A percentile compares a stretch with the other conserved stretches of the same genome.
Evolutionary conservation across 2,113 vertebrate species (phyloP).

Genomic region (Ahaetulla prasina): DNA sequence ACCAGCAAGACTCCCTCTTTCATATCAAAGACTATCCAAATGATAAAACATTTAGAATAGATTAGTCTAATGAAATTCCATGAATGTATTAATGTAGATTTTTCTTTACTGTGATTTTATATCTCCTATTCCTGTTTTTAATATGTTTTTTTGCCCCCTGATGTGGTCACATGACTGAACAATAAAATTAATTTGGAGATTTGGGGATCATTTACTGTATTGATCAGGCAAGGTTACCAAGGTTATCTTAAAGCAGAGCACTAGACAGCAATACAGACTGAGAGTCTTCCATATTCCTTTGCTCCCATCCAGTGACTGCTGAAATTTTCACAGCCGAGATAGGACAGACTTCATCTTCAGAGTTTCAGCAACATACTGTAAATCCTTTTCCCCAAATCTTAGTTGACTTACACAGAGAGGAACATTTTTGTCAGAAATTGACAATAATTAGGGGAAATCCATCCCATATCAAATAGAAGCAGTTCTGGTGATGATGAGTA

Average conservation of each 20-base stretch:
- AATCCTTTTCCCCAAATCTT: background rate
- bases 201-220: background rate
- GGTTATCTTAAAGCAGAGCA: background rate
- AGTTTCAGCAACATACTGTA: background rate
- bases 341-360: background rate
- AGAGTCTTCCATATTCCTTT: background rate
- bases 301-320: background rate
- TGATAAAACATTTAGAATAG: background rate
- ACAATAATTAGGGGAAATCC: background rate
- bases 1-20: background rate
- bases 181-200: background rate
- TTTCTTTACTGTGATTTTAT: background rate
- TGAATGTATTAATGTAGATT: background rate
- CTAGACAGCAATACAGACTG: background rate
- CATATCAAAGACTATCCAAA: background rate
- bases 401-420: background rate
- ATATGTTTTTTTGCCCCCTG: background rate
- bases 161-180: background rate
- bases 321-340: background rate
- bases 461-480: background rate
- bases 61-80: background rate
- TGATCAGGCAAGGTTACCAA: background rate
- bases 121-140: background rate
- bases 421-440: background rate
- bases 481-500: background rate